Evolutionary conservation across 2,888 invertebrate genomes (phyloP).

Genomic region (Acanthacorydalis orientalis): DNA sequence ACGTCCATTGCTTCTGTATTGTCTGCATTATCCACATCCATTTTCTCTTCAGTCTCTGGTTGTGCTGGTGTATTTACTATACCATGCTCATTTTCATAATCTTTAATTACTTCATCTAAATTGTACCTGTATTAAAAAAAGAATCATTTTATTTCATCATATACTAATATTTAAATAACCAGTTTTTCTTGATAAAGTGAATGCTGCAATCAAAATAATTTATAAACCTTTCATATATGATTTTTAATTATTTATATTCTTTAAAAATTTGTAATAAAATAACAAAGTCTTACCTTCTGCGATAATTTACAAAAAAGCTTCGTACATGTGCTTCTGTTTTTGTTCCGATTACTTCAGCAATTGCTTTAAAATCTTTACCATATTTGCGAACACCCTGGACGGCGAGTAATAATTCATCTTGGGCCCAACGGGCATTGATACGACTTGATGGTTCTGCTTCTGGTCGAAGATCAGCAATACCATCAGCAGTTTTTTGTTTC

Average conservation of each 20-base stretch:
- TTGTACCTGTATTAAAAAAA: slow-evolving; percentile 35
- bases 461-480: slow-evolving; percentile 26
- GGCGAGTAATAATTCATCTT: slow-evolving; percentile 79
- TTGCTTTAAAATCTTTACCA: slow-evolving; percentile 81
- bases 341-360: slow-evolving; percentile 87
- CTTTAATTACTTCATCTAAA: slow-evolving; percentile 70
- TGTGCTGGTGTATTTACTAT: slow-evolving; percentile 19
- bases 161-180: too few species aligned
- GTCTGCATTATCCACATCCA: slow-evolving; percentile 14
- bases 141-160: too few species aligned
- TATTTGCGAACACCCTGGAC: slow-evolving; percentile 75
- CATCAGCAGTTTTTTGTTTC: slow-evolving; percentile 52
- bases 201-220: too few species aligned
- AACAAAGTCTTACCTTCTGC: slow-evolving; percentile 36
- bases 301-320: slow-evolving; percentile 81
- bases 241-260: too few species aligned
- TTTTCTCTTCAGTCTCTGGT: slow-evolving; percentile 13
- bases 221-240: too few species aligned
- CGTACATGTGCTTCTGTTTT: slow-evolving; percentile 88
- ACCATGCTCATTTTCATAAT: slow-evolving; percentile 66
- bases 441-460: slow-evolving; percentile 27
- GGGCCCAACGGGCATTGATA: slow-evolving; percentile 79
- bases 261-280: too few species aligned
- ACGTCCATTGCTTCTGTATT: slow-evolving; percentile 2
- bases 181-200: too few species aligned